These are phyloP conservation scores for Eubasilissa regina DNA, from an alignment of 1,140 invertebrate species.

Conservation along the genomic window DNA sequence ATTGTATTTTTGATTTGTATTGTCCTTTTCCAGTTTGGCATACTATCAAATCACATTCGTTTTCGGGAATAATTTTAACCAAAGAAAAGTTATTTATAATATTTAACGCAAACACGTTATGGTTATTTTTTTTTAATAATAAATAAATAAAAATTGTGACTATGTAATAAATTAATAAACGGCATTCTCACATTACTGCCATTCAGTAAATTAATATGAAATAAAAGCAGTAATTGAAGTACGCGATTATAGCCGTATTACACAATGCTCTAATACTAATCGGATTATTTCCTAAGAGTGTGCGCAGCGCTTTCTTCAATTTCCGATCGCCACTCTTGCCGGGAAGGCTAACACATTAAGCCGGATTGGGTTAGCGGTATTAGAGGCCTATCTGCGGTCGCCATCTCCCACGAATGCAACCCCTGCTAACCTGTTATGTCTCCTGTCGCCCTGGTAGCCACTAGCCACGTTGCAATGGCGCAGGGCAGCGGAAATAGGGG, in stretches of 20 bases:
- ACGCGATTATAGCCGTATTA: background rate
- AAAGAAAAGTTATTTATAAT: too few relatives aligned
- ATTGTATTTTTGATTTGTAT: too few relatives aligned
- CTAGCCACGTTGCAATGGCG: background rate
- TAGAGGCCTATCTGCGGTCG: slow-evolving; percentile 24
- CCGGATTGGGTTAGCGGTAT: background rate
- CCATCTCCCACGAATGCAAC: slow-evolving; percentile 18
- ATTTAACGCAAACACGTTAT: too few relatives aligned
- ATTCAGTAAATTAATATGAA: too few relatives aligned
- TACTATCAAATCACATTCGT: too few relatives aligned
- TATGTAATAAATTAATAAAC: too few relatives aligned
- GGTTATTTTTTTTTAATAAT: too few relatives aligned
- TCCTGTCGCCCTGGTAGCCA: background rate
- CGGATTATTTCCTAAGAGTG: slow-evolving; percentile 5
- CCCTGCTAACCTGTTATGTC: background rate
- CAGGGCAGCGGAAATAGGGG: background rate
- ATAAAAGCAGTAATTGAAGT: too few relatives aligned
- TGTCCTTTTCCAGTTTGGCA: too few relatives aligned
- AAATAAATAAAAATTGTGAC: too few relatives aligned
- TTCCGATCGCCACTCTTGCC: slow-evolving; percentile 28
- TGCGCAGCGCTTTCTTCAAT: slow-evolving; percentile 23
- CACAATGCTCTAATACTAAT: background rate
- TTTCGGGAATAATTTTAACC: too few relatives aligned
- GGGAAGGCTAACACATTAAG: slow-evolving; percentile 12
- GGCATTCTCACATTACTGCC: too few relatives aligned